Evolutionary conservation across 2,113 vertebrate species (phyloP).

Genomic region (Chinchilla lanigera): DNA sequence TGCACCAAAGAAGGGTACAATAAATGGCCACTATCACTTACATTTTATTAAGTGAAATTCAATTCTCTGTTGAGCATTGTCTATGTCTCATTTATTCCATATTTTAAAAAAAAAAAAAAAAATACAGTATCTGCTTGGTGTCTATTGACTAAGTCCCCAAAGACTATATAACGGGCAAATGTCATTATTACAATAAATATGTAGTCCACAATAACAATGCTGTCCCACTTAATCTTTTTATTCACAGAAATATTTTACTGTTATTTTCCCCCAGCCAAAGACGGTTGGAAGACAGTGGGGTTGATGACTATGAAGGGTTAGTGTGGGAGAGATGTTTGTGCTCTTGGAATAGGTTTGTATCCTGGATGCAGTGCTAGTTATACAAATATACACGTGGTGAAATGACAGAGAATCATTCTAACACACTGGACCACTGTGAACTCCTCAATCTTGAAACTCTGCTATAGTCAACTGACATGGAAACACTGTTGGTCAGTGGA

Average conservation of each 20-base stretch:
- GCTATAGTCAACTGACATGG: neutral
- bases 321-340: neutral
- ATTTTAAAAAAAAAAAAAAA: constrained; percentile 27
- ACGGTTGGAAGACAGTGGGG: neutral
- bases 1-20: neutral
- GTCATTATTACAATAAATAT: neutral
- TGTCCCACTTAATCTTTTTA: neutral
- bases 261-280: neutral
- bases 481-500: neutral
- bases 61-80: constrained; percentile 27
- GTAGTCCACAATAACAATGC: neutral
- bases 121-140: neutral
- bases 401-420: neutral
- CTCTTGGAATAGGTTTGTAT: neutral
- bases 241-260: neutral
- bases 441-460: neutral
- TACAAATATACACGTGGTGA: neutral
- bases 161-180: neutral
- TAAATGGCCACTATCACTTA: neutral
- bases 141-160: neutral
- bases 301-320: neutral
- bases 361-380: neutral
- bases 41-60: constrained; percentile 23
- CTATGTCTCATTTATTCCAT: neutral
- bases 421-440: neutral